Evolutionary conservation across 2,888 invertebrate genomes (phyloP).

Genomic region (Acanthosepion lycidas): DNA sequence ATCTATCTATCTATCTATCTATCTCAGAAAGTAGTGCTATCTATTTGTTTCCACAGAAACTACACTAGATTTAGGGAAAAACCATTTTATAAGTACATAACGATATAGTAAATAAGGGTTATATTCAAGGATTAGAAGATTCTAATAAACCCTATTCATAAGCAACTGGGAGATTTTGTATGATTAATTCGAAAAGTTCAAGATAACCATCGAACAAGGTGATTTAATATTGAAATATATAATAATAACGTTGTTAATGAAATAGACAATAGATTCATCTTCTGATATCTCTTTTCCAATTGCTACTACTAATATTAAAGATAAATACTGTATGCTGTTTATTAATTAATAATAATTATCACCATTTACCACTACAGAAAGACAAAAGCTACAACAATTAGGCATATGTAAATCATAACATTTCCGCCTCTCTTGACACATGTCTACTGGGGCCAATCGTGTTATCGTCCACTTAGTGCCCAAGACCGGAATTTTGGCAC

Average conservation of each 20-base stretch:
- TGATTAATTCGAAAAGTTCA: no score
- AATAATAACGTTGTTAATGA: not conserved
- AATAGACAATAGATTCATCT: not conserved
- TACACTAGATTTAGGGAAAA: no score
- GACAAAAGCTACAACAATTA: not conserved
- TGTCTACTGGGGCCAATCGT: not conserved
- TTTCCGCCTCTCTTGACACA: not conserved
- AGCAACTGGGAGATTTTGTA: no score
- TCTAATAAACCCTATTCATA: no score
- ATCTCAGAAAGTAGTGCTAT: no score
- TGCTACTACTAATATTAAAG: not conserved
- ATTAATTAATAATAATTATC: not conserved
- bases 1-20: no score
- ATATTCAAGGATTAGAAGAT: no score
- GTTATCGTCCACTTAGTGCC: not conserved
- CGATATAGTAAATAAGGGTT: no score
- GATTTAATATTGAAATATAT: no score
- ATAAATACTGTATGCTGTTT: not conserved
- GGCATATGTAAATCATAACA: not conserved
- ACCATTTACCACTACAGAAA: not conserved
- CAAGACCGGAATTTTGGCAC: not conserved
- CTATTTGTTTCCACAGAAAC: no score
- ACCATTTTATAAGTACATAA: no score
- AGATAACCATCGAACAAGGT: no score
- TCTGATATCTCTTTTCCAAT: not conserved